phyloP scores from a whole-genome alignment of 2,888 invertebrate genomes.

The Lasioglossum morio region DNA sequence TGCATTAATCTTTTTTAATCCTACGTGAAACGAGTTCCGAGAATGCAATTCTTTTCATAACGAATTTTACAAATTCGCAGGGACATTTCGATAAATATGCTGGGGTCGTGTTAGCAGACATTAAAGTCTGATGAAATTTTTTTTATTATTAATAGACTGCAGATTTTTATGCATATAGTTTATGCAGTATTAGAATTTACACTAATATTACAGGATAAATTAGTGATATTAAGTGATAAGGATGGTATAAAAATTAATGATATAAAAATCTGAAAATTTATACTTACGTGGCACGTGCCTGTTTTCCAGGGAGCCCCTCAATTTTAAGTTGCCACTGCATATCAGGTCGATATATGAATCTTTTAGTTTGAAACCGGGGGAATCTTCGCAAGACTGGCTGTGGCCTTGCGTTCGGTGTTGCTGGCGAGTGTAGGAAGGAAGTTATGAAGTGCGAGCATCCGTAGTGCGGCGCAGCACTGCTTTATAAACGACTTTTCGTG shows the following conservation, averaged over 20 bases:
- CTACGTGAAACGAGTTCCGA: not conserved
- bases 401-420: slow-evolving; percentile 58
- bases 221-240: too few species aligned
- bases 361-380: slow-evolving; percentile 44
- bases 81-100: not conserved
- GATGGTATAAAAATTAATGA: not conserved
- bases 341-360: slow-evolving; percentile 52
- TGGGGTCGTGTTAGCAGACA: not conserved
- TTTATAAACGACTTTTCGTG: slow-evolving; percentile 83
- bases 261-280: not conserved
- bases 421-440: slow-evolving; percentile 73
- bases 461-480: slow-evolving; percentile 78
- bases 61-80: not conserved
- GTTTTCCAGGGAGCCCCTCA: not conserved
- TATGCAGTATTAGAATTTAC: not conserved
- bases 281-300: not conserved
- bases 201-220: not conserved
- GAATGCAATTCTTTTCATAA: not conserved
- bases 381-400: slow-evolving; percentile 68
- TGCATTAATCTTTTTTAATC: not conserved
- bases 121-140: not conserved
- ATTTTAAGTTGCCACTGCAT: slow-evolving; percentile 7
- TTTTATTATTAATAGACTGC: not conserved
- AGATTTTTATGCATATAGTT: not conserved
- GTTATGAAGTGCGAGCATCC: slow-evolving; percentile 82